Evolutionary conservation across 2,113 vertebrate genomes (phyloP), one percentile per base, ranked within the genome.

Genomic region (Tamias sibiricus): DNA sequence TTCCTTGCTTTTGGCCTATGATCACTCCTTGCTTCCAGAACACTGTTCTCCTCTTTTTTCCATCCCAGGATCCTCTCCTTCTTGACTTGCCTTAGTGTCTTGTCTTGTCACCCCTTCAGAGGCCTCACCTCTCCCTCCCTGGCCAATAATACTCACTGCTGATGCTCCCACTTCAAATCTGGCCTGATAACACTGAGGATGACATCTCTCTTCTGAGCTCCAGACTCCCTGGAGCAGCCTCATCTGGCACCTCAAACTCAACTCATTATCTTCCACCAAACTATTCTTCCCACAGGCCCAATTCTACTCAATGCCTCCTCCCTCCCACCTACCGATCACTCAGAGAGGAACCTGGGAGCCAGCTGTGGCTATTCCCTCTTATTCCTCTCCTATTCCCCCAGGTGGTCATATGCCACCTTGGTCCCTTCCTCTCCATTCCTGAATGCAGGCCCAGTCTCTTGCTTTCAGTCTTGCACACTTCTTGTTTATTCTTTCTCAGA

Each of bases 401-500:
- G 6, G 8, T n/a, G 1, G 3, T 40, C 14, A 11, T 12, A 1
- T 30, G 28, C n/a, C 22, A 54, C 8, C 20, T 37, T 42, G 4
- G 1, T 44, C 68, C 62, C 35, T 8, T 64, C 19, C 66, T 57
- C 49, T 82, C 59, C 1, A 3, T 4, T 90, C 80, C 85, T 0
- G n/a, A 54, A 52, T 6, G 16, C 0, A 0, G 35, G 32, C 37
- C 16, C 8, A 12, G 12, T 3, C 44, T 92, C 66, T 76, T 8
- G 14, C 68, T 87, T 81, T 66, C 16, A n/a, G 4, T 62, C 69
- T 75, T 13, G 32, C 35, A 35, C 71, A n/a, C 14, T 86, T 85
- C 75, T 75, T 24, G 35, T 68, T 52, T 85, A 92, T 52, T 91
- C 76, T 76, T 85, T 89, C 88, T 88, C 69, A 66, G 42, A 54